Conservation (phyloP, 2,888 invertebrate genomes). For the Harpalus rubripes region DNA sequence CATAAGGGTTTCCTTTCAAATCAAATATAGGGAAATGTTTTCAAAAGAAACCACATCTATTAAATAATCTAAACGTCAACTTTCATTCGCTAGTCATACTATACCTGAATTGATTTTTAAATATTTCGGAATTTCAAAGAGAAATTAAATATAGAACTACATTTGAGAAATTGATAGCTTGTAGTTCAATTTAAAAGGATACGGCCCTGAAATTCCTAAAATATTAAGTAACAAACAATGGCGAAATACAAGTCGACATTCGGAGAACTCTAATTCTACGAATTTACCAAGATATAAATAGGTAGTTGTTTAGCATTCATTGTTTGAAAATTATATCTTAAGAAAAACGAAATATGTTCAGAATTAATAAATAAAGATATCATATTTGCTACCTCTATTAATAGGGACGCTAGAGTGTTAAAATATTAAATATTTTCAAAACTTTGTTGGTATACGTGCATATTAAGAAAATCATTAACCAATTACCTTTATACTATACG, state of each 20-base stretch:
- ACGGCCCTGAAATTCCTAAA: slow-evolving; percentile 44
- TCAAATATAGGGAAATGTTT: too few species aligned
- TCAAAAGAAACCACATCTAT: too few species aligned
- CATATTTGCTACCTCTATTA: not conserved
- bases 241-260: slow-evolving; percentile 23
- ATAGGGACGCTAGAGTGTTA: not conserved
- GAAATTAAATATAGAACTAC: slow-evolving; percentile 5
- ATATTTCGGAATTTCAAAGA: not conserved
- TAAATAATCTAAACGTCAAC: too few species aligned
- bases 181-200: slow-evolving; percentile 11
- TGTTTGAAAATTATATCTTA: not conserved
- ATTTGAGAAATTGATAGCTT: not conserved
- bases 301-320: not conserved
- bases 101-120: too few species aligned
- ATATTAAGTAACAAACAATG: slow-evolving; percentile 43
- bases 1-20: too few species aligned
- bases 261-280: slow-evolving; percentile 13
- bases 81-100: too few species aligned
- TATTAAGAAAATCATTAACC: too few species aligned
- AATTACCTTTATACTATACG: not conserved
- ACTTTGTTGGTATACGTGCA: not conserved
- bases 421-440: not conserved
- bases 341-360: not conserved
- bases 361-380: not conserved
- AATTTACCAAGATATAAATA: slow-evolving; percentile 32